Conservation (phyloP, 2,888 invertebrate species). For the Spodoptera picta region DNA sequence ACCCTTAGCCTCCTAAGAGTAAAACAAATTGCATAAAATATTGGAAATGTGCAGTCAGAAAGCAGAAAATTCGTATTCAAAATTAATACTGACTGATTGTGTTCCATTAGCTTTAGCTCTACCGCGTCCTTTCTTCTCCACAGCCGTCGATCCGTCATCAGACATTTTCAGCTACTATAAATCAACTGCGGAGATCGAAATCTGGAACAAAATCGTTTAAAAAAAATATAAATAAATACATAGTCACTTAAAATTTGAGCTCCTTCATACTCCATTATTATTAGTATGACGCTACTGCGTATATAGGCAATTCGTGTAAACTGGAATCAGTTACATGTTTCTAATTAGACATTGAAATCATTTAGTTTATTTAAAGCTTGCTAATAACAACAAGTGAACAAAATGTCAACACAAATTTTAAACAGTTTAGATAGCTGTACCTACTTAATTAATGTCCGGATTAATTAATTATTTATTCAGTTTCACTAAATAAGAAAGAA, state of each 20-base stretch:
- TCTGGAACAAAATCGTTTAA: conserved; percentile 63
- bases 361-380: not conserved
- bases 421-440: conserved; percentile 9
- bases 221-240: conserved; percentile 10
- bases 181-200: conserved; percentile 60
- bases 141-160: conserved; percentile 86
- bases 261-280: conserved; percentile 33
- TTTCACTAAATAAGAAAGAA: no score
- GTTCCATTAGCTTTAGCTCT: conserved; percentile 87
- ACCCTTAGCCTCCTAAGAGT: conserved; percentile 81
- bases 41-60: not conserved
- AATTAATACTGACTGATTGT: conserved; percentile 71
- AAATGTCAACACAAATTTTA: conserved; percentile 33
- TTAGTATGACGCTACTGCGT: conserved; percentile 34
- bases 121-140: conserved; percentile 87
- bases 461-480: conserved; percentile 26
- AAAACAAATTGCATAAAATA: not conserved
- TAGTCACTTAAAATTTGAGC: conserved; percentile 3
- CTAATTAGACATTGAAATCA: no score
- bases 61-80: not conserved
- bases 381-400: conserved; percentile 11
- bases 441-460: conserved; percentile 17
- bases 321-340: no score
- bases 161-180: conserved; percentile 76
- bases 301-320: not conserved